A percentile compares a stretch with the other conserved stretches of the same genome.
phyloP scores from a whole-genome alignment of 2,888 invertebrate species.

The Hydrotaea cyrtoneurina region DNA sequence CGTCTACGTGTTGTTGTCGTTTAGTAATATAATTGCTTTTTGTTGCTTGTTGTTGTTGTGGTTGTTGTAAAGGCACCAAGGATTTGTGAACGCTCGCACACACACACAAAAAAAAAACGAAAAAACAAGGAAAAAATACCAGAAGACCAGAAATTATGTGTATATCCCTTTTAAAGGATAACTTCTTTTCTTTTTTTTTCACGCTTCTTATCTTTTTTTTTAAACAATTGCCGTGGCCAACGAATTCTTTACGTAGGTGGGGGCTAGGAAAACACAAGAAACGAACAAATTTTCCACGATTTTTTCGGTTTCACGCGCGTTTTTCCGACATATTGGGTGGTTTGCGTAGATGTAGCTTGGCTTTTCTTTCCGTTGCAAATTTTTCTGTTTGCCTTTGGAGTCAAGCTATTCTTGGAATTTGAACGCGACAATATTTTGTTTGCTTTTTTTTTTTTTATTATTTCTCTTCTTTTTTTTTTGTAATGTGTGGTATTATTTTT shows the following conservation, averaged over 20 bases:
- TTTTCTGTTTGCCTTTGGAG: background rate
- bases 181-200: conserved; percentile 47
- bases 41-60: conserved; percentile 21
- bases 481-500: conserved; percentile 23
- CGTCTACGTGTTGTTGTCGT: background rate
- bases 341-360: background rate
- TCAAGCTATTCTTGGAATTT: background rate
- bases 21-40: conserved; percentile 53
- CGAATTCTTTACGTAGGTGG: conserved; percentile 32
- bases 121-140: background rate
- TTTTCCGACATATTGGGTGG: conserved; percentile 22
- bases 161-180: conserved; percentile 58
- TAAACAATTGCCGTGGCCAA: conserved; percentile 9
- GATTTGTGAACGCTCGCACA: conserved; percentile 19
- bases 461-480: no score
- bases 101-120: conserved; percentile 13
- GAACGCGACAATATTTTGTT: background rate
- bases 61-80: conserved; percentile 58
- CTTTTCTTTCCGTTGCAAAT: background rate
- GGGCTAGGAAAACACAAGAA: conserved; percentile 1
- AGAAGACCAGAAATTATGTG: conserved; percentile 53
- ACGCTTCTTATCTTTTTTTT: background rate
- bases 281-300: conserved; percentile 1
- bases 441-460: background rate
- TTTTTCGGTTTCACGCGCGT: conserved; percentile 54